phyloP scores from a whole-genome alignment of 2,797 vertebrate genomes.

The Nyctibius grandis region DNA sequence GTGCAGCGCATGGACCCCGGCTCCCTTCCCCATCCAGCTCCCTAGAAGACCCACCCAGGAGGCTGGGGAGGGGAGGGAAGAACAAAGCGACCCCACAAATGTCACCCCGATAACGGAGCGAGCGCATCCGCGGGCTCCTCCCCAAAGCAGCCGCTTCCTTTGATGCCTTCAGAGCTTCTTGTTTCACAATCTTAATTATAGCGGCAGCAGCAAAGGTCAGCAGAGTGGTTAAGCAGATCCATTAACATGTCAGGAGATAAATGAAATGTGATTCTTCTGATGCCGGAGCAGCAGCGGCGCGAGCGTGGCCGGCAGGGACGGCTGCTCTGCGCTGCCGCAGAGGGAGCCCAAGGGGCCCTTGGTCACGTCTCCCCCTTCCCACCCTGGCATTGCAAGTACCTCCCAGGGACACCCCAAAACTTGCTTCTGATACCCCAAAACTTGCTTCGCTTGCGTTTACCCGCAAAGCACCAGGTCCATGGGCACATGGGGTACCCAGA shows the following conservation, averaged over 20 bases:
- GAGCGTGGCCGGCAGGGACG: not conserved
- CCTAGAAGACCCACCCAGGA: not conserved
- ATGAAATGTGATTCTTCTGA: conserved; percentile 51
- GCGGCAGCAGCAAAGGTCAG: conserved; percentile 54
- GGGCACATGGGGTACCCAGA: rapidly evolving
- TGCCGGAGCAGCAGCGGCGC: not conserved
- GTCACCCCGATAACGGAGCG: not conserved
- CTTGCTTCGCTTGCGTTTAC: not conserved
- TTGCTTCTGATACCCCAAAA: not conserved
- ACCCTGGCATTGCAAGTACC: not conserved
- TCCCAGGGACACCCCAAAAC: not conserved
- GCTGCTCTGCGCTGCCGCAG: not conserved
- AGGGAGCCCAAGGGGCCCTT: not conserved
- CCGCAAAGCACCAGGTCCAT: rapidly evolving
- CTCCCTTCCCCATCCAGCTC: not conserved
- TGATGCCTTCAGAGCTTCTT: conserved; percentile 55
- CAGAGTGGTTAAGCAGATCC: conserved; percentile 49
- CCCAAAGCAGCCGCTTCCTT: conserved; percentile 11
- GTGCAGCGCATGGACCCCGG: rapidly evolving
- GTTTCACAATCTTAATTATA: conserved; percentile 65
- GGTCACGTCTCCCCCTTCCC: not conserved
- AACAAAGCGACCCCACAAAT: not conserved
- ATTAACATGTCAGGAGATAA: conserved; percentile 56
- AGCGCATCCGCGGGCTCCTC: not conserved
- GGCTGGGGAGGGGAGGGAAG: not conserved